Percentiles rank a stretch among this genome's conserved stretches.
phyloP scores from a whole-genome alignment of 2,888 invertebrate genomes.

The Brachypalpus laphriformis region DNA sequence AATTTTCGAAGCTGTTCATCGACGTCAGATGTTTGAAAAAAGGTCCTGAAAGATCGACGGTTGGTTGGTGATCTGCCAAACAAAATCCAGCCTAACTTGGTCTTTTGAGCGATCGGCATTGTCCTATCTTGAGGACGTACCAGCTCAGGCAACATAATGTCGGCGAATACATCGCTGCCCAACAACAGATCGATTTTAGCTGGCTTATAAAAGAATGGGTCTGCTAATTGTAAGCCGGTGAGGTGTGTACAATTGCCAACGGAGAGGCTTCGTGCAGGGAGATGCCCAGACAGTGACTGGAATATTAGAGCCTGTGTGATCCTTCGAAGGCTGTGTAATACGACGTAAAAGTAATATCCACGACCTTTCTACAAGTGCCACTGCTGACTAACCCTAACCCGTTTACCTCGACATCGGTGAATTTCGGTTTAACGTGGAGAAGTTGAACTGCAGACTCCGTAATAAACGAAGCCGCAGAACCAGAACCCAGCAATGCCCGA shows the following conservation, averaged over 20 bases:
- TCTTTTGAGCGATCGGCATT: conserved; percentile 21
- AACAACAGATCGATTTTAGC: no score
- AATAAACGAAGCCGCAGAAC: conserved; percentile 35
- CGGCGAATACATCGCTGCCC: conserved; percentile 1
- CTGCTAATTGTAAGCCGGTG: neutral
- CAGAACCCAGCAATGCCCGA: conserved; percentile 19
- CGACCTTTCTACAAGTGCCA: no score
- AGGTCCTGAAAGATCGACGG: neutral
- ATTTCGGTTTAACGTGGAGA: neutral
- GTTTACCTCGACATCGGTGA: conserved; percentile 16
- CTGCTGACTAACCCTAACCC: conserved; percentile 38
- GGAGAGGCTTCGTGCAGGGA: conserved; percentile 1
- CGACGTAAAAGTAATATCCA: no score
- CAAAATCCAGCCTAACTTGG: conserved; percentile 8
- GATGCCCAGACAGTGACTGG: conserved; percentile 32
- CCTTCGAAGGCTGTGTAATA: neutral
- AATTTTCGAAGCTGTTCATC: conserved; percentile 16
- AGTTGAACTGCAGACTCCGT: conserved; percentile 18
- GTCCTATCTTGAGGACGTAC: neutral
- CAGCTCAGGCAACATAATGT: conserved; percentile 10
- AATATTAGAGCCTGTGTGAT: conserved; percentile 12
- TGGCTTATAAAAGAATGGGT: conserved; percentile 2
- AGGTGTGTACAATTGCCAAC: conserved; percentile 17
- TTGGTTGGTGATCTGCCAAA: neutral
- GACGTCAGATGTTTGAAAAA: conserved; percentile 16